Base-by-base conservation (phyloP, 2,797 vertebrate genomes). In the Thripadectes ignobilis region DNA sequence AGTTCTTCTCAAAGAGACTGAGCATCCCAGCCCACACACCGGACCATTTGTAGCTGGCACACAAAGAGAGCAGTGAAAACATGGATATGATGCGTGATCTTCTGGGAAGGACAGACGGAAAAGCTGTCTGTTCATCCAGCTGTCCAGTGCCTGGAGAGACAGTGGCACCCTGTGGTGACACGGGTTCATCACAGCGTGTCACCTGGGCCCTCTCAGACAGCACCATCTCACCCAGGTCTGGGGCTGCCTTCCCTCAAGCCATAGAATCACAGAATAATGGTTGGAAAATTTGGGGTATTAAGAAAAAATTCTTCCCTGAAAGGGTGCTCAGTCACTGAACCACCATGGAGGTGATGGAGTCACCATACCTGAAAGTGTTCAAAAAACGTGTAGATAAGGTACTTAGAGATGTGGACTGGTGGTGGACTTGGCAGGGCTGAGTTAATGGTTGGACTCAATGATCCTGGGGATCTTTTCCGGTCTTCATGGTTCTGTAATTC, bases 151-250 rank as follows among this genome's bases (percentile, higher is more conserved):
- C 46, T 92, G 63, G 62, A 82, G 63, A 66, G 36, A 92, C 71
- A 88, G 86, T 89, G 91, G 58, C 91, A 92, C 81, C 89, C 66
- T 84, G 62, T 87, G 94, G 92, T 52, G 74, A 71, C 43, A 68
- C 12, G 2, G 1, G 29, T 32, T 88, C 39, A 66, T 66, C 85
- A 45, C 84, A 66, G 45, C 1, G 0, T 36, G 41, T 69, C 71
- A 17, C 52, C 16, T 20, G 19, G 38, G 38, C 69, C 57, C 18
- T 30, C 58, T 39, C 20, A 75, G 41, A 29, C n/a, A 65, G 32
- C 49, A 49, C 15, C 7, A 26, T 14, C 22, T 52, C 23, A 20
- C 1, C 1, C 7, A 18, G 13, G n/a, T 29, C 39, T 26, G 30
- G 59, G 34, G 20, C 75, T 62, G 32, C 32, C 45, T 85, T 52